phyloP scores from a whole-genome alignment of 2,888 invertebrate genomes.

The Calephelis perditalis region DNA sequence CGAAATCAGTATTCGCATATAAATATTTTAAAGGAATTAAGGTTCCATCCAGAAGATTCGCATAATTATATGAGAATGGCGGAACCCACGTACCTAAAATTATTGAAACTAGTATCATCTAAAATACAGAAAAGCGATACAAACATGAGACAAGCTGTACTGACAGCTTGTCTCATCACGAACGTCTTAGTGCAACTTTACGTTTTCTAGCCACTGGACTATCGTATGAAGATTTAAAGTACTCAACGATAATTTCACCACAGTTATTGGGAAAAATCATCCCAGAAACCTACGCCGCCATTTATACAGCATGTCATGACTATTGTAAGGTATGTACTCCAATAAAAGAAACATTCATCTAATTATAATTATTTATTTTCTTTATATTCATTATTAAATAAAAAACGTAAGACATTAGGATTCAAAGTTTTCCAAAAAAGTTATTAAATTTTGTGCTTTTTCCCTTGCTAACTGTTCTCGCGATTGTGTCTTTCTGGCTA shows the following conservation, averaged over 20 bases:
- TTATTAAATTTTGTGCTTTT: not conserved
- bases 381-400: no score
- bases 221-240: constrained; percentile 23
- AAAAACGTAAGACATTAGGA: no score
- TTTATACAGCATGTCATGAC: constrained; percentile 16
- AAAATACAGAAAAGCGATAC: not conserved
- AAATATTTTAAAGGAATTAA: not conserved
- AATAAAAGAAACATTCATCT: no score
- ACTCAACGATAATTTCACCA: constrained; percentile 25
- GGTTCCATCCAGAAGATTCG: no score
- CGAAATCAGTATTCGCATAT: no score
- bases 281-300: constrained; percentile 25
- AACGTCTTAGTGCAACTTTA: not conserved
- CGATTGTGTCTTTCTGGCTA: no score
- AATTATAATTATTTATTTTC: no score
- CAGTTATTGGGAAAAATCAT: constrained; percentile 25
- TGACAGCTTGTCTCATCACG: not conserved
- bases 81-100: no score
- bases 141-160: not conserved
- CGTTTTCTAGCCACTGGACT: not conserved
- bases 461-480: not conserved
- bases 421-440: no score
- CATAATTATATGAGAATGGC: no score
- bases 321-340: no score
- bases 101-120: no score